Evolutionary conservation across 64 coral and sea anemone genomes (phyloP).

Genomic region (Stylophora pistillata): DNA sequence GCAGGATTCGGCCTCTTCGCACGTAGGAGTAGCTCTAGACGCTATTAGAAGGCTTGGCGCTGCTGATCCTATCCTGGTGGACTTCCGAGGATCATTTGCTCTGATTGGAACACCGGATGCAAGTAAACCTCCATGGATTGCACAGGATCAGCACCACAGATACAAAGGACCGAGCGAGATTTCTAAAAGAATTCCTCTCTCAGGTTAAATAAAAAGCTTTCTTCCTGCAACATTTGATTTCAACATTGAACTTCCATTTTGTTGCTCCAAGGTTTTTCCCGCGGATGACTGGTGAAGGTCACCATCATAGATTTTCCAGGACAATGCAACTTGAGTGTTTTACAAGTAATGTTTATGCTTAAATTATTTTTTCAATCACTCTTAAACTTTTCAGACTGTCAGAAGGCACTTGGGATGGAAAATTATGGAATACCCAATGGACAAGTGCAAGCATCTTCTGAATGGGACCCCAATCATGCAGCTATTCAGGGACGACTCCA

Average conservation of each 20-base stretch:
- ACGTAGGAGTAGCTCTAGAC: not conserved
- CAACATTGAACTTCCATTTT: too few relatives aligned
- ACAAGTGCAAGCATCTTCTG: conserved; percentile 22
- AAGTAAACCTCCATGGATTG: conserved; percentile 31
- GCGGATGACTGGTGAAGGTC: too few relatives aligned
- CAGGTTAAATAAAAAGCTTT: not conserved
- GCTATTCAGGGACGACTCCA: conserved; percentile 5
- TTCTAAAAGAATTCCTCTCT: not conserved
- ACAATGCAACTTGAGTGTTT: too few relatives aligned
- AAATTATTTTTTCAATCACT: too few relatives aligned
- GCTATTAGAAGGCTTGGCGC: conserved; percentile 27
- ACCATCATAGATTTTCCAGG: too few relatives aligned
- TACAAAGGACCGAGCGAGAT: conserved; percentile 49
- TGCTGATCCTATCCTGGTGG: not conserved
- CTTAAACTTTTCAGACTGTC: not conserved
- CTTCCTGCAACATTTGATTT: too few relatives aligned
- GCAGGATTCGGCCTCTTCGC: conserved; percentile 12
- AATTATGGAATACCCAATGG: not conserved
- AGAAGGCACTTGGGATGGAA: not conserved
- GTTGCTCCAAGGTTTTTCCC: too few relatives aligned
- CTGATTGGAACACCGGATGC: not conserved
- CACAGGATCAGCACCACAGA: not conserved
- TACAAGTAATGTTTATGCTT: not conserved
- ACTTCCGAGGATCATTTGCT: conserved; percentile 29
- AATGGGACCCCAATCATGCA: not conserved